Evolutionary conservation across 2,113 vertebrate genomes (phyloP), one percentile per base, ranked within the genome.

Genomic region (Aspiorhynchus laticeps): DNA sequence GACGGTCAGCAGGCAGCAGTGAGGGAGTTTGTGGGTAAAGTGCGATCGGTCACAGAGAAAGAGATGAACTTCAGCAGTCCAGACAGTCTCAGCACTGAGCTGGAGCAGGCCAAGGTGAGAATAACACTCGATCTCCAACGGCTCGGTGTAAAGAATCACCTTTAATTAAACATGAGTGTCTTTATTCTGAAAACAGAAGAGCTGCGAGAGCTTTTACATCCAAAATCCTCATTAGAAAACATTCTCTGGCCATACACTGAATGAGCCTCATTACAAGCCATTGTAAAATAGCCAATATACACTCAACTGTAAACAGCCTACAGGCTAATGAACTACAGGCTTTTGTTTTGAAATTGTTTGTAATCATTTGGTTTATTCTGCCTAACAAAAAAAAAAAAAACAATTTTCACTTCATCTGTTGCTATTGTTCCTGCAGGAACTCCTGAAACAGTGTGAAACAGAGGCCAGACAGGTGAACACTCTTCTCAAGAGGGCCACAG

Each of bases 11-110:
- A 97, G 93, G 96, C 96, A 89, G 95, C 95, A 1, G 96, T 98
- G 79, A 94, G 94, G 28, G 96, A 96, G 89, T 98, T 98, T 89
- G 94, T 99, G 87, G 97, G 93, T 82, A 96, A 96, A 90, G 96
- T 97, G 12, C 95, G 93, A 17, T 95, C 96, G 67, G 93, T 94
- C 3, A 95, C 97, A 48, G 98, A 98, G 83, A 95, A 96, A 88
- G 97, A 98, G 87, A 93, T 97, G 92, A 97, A 95, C 88, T 99
- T 98, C 78, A 98, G 97, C 92, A 98, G 97, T 79, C 96, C 98
- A 87, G 98, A 98, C 86, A 98, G 96, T 90, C 95, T 99, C 80
- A 94, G 94, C 6, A 95, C 96, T 73, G 98, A 99, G 90, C 88
- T 98, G 88, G 95, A 98, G 65, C 97, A 98, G 90, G 95, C 96